Evolutionary conservation across 2,797 vertebrate genomes (phyloP), one percentile per base, ranked within the genome.

Genomic region (Enteromius unitaeniatus): DNA sequence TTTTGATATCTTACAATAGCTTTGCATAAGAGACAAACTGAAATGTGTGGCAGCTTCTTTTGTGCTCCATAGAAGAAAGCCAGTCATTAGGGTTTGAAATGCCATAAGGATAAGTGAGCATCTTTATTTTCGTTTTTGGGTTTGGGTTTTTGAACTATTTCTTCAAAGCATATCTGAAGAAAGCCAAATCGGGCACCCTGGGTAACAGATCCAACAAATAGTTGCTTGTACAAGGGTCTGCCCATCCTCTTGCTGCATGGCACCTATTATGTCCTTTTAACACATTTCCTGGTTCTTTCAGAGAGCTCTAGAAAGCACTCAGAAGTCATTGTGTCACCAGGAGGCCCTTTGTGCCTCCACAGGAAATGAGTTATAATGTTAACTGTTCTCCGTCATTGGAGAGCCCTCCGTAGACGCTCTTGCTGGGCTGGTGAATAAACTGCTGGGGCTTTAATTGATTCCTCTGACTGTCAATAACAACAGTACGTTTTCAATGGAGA

Each of bases 271-370:
- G 88, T 91, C 92, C 55, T 70, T 88, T 89, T 88, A 90, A 91
- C 91, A 89, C 92, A 88, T 90, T 87, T 90, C 86, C 87, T 78
- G 81, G 73, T 90, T 87, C 86, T 88, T 89, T 89, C 84, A 91
- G 88, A 86, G 64, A 89, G 87, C 60, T 85, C 42, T 64, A 23
- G 49, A 82, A 83, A 91, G 90, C 88, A 87, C 89, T 81, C 85
- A 84, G 86, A 85, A 88, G 85, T 89, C 88, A 91, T 91, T 93
- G 90, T 93, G 92, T 92, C 91, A 84, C 92, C 89, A 84, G 90
- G 91, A 91, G 90, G 88, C 89, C 78, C 87, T 88, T 91, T 93
- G 91, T 73, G 84, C 82, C 88, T 84, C 79, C 73, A 78, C 62
- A 88, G 88, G 89, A 91, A 91, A 91, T 90, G 85, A 88, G 87